Evolutionary conservation across 2,888 invertebrate species (phyloP).

Genomic region (Tipula unca): DNA sequence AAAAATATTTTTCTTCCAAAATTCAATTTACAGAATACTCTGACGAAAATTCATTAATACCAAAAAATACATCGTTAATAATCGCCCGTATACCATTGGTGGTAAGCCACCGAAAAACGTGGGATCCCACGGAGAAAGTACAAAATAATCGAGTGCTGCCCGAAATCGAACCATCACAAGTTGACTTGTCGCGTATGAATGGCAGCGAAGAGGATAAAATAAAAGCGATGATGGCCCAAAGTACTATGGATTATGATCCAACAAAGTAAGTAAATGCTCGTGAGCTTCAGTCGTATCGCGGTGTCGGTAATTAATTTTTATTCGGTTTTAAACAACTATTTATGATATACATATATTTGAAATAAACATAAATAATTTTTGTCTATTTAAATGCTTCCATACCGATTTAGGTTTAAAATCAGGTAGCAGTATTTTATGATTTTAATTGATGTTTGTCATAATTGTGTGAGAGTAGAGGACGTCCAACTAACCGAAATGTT

Average conservation of each 20-base stretch:
- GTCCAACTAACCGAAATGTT: not conserved
- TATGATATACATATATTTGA: not conserved
- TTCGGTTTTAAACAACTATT: not conserved
- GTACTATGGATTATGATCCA: constrained; percentile 94
- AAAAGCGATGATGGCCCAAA: constrained; percentile 94
- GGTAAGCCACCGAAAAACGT: constrained; percentile 66
- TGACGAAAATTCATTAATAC: constrained; percentile 83
- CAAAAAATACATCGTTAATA: constrained; percentile 94
- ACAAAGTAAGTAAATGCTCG: constrained; percentile 68
- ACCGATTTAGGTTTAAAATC: constrained; percentile 16
- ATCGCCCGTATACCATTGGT: constrained; percentile 87
- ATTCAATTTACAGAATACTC: constrained; percentile 65
- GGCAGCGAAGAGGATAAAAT: constrained; percentile 97
- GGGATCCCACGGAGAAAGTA: constrained; percentile 48
- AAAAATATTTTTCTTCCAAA: not conserved
- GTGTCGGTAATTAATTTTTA: not conserved
- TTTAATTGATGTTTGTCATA: constrained; percentile 16
- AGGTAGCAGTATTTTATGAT: constrained; percentile 17
- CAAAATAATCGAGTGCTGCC: constrained; percentile 38
- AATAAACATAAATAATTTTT: not conserved
- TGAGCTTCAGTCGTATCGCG: not conserved
- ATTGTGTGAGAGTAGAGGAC: not conserved
- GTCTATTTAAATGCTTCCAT: not conserved
- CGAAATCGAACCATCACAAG: constrained; percentile 50
- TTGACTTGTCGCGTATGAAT: constrained; percentile 81